Evolutionary conservation across 2,888 invertebrate species (phyloP), one percentile per base, ranked within the genome.

Genomic region (Phlogophora meticulosa): DNA sequence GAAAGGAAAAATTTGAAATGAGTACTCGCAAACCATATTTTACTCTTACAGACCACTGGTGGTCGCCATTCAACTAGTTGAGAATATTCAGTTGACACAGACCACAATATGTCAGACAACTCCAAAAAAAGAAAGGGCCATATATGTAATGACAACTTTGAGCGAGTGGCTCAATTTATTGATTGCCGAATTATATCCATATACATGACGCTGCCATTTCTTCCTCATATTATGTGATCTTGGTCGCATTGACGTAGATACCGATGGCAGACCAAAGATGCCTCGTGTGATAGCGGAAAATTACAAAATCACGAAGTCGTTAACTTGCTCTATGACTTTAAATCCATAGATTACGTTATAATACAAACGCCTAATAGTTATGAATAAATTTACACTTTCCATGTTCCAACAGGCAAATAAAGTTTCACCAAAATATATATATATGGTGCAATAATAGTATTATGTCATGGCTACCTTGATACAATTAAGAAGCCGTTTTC

Each of bases 391-490:
- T 59, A 36, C 43, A 38, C 42, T 75, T 75, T 74, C 60, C 43
- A 49, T 43, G 58, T 51, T 45, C 15, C 20, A 42, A 56, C 52
- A 56, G n/a, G n/a, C 5, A 43, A 55, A 57, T 40, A 57, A 68
- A 73, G 56, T 78, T 74, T 74, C 42, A 52, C 59, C 51, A 22
- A 74, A 63, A 48, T 55, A 22, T 59, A 48, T 74, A 48, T 55
- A 22, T 59, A 48, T 74, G 75, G 56, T 43, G 79, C 56, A 74
- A 74, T 13, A 42, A 34, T 24, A 36, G 52, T 57, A 38, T 72
- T 78, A 73, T 74, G 51, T 65, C 79, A 78, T 55, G 42, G 38
- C n/a, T 64, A 65, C 75, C 74, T 78, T 56, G 74, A 32, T 74
- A 59, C 24, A 59, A 59, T 73, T 66, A 52, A 34, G 48, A 76